phyloP scores from a whole-genome alignment of 1,140 invertebrate genomes.

The Berghia stephanieae region DNA sequence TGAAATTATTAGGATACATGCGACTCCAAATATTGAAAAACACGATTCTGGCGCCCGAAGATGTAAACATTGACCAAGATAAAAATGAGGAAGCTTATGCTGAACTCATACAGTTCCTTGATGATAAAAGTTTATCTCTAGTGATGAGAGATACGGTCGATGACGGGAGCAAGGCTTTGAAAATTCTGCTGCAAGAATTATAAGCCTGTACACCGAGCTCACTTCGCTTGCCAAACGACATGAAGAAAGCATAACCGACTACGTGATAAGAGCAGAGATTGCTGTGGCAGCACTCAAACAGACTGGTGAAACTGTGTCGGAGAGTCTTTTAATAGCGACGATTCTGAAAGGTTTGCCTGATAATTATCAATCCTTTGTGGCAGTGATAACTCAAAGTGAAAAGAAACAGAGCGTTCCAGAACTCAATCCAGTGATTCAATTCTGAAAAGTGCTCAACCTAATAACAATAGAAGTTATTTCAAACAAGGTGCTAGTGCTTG shows the following conservation, averaged over 20 bases:
- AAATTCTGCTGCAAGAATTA: constrained; percentile 27
- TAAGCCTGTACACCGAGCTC: constrained; percentile 27
- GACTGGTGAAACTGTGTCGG: constrained; percentile 26
- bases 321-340: constrained; percentile 37
- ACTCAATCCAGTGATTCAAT: not conserved
- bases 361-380: constrained; percentile 11
- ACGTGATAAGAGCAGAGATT: constrained; percentile 27
- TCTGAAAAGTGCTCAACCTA: not conserved
- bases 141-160: constrained; percentile 19
- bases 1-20: constrained; percentile 15
- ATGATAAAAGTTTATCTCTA: too few species aligned
- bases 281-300: constrained; percentile 25
- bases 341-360: constrained; percentile 35
- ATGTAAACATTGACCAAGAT: not conserved
- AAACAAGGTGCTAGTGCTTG: not conserved
- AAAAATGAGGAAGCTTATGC: constrained; percentile 25
- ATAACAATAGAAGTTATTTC: too few species aligned
- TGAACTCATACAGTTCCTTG: constrained; percentile 27
- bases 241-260: constrained; percentile 34
- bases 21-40: constrained; percentile 19
- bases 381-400: constrained; percentile 27
- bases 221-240: constrained; percentile 12
- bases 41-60: not conserved
- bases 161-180: constrained; percentile 24
- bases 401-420: constrained; percentile 14